phyloP scores from a whole-genome alignment of 2,797 vertebrate species.

The Thamnophis elegans region DNA sequence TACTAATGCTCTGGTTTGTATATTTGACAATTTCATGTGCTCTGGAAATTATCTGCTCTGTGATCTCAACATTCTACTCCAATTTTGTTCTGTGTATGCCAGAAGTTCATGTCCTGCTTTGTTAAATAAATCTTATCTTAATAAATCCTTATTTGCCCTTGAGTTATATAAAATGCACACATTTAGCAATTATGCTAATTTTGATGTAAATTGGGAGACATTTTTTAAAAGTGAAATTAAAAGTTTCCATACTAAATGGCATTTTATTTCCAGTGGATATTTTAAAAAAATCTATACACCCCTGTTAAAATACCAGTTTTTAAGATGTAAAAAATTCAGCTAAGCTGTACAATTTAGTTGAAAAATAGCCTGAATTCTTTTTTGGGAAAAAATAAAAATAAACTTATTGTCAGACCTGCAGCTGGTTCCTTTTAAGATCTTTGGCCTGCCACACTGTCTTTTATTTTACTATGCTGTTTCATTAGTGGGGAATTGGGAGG shows the following conservation, averaged over 20 bases:
- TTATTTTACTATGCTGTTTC: too few species aligned
- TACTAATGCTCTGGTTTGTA: not conserved
- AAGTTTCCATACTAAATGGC: conserved; percentile 7
- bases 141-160: conserved; percentile 4
- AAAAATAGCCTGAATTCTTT: too few species aligned
- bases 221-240: not conserved
- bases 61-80: not conserved
- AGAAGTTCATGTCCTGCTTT: not conserved
- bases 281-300: too few species aligned
- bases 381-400: too few species aligned
- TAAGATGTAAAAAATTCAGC: too few species aligned
- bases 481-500: too few species aligned
- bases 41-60: not conserved
- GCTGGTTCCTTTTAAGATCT: too few species aligned
- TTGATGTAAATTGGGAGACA: not conserved
- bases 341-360: too few species aligned
- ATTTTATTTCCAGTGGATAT: too few species aligned
- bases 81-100: not conserved
- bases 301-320: too few species aligned
- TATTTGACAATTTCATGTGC: conserved; percentile 3
- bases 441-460: too few species aligned
- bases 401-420: too few species aligned
- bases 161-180: not conserved
- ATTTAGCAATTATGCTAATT: not conserved
- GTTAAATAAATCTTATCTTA: not conserved